These are phyloP conservation scores for Parazoanthus atlanticus DNA, from an alignment of 92 coral and sea anemone genomes.

Conservation along the genomic window DNA sequence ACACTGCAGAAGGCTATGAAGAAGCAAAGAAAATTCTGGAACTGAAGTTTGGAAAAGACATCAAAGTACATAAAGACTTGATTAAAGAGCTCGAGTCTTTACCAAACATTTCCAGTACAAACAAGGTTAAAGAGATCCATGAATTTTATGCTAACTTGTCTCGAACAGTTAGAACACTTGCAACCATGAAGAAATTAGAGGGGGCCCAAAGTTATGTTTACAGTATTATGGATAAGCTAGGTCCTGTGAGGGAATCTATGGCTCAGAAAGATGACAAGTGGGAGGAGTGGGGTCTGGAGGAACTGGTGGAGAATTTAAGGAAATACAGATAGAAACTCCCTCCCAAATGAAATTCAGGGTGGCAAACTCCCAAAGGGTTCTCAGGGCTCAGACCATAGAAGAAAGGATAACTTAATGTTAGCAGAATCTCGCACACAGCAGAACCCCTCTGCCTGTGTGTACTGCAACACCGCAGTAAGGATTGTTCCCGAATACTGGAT, in stretches of 20 bases:
- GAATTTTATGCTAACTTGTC: slow-evolving; percentile 58
- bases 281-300: slow-evolving; percentile 55
- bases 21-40: slow-evolving; percentile 52
- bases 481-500: too few relatives aligned
- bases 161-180: slow-evolving; percentile 59
- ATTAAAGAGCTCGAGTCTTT: slow-evolving; percentile 56
- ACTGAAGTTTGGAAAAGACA: slow-evolving; percentile 56
- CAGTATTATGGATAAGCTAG: slow-evolving; percentile 56
- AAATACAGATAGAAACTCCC: slow-evolving; percentile 56
- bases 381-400: too few relatives aligned
- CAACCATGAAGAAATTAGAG: slow-evolving; percentile 46
- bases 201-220: slow-evolving; percentile 46
- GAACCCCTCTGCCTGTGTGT: too few relatives aligned
- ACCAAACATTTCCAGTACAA: slow-evolving; percentile 42
- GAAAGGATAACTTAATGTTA: too few relatives aligned
- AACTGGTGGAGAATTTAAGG: slow-evolving; percentile 54
- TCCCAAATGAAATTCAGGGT: neutral
- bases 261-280: slow-evolving; percentile 66
- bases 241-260: slow-evolving; percentile 43
- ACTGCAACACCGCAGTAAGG: too few relatives aligned
- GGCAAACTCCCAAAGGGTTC: neutral
- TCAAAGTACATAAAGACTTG: slow-evolving; percentile 66
- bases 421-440: too few relatives aligned
- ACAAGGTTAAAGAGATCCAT: slow-evolving; percentile 49
- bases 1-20: slow-evolving; percentile 53